Base-by-base conservation (phyloP, 2,113 vertebrate species). In the Heteronetta atricapilla region DNA sequence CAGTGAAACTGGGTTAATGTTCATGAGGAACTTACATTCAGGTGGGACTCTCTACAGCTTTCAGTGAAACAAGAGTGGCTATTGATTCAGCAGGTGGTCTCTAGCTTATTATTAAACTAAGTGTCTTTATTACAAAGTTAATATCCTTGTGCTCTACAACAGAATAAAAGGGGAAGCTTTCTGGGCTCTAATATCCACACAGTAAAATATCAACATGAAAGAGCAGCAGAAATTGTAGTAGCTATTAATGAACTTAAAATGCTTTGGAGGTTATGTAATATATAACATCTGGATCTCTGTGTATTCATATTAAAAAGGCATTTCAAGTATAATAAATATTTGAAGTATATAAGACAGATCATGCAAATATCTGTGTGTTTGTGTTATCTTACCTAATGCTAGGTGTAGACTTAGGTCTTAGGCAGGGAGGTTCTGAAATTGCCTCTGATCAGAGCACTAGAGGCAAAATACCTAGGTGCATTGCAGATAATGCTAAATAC, bases 271-370 rank as follows among this genome's bases (percentile, higher is more conserved):
- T 40, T 46, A 40, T 31, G 6, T 12, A 42, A 46, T 31, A 25
- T 90, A 33, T 34, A 73, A 83, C 76, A 21, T 8, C 5, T 64
- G 15, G 25, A 72, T 23, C 72, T 85, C 5, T 20, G 2, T 52
- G 13, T 46, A 42, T 59, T 66, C 0, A 31, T 77, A 74, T 31
- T 0, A 20, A 55, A 62, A 40, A 22, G 12, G 0, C 5, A 21
- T 38, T 76, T 50, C 16, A 2, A 36, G 8, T 48, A 23, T 42
- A 83, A 81, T 29, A 73, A 76, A 15, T 60, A 23, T 56, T 86
- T 72, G 0, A 29, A 23, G 38, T 48, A 56, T 22, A 23, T 25
- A 34, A 75, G 46, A 50, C 5, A 18, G 2, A 36, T 53, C 3
- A 23, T 55, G 8, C 38, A 78, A 0, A 1, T 26, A 17, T 48